phyloP scores from a whole-genome alignment of 1,140 invertebrate species.

The Melanaphis sacchari region DNA sequence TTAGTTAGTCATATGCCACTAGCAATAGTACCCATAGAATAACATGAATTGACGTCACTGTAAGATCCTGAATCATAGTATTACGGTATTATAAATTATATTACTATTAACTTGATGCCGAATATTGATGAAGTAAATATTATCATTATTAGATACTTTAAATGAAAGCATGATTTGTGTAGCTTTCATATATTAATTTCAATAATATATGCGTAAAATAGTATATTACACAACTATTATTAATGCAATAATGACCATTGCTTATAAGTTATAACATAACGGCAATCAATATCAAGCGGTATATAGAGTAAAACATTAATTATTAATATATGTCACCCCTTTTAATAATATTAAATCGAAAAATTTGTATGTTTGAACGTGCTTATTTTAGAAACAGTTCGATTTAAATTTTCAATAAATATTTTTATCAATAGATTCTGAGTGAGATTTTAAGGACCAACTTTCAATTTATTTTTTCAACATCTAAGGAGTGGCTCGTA shows the following conservation, averaged over 20 bases:
- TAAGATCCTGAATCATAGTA: not conserved
- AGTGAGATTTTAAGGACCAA: too few relatives aligned
- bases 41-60: not conserved
- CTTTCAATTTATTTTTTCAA: too few relatives aligned
- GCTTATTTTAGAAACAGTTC: too few relatives aligned
- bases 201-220: not conserved
- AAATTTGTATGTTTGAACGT: too few relatives aligned
- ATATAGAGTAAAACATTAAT: too few relatives aligned
- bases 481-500: too few relatives aligned
- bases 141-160: not conserved
- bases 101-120: not conserved
- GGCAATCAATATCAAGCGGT: not conserved
- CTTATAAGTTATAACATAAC: not conserved
- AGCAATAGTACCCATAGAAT: too few relatives aligned
- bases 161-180: not conserved
- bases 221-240: not conserved
- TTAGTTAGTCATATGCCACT: not conserved
- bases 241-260: not conserved
- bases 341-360: too few relatives aligned
- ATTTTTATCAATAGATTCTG: too few relatives aligned
- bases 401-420: too few relatives aligned
- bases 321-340: too few relatives aligned
- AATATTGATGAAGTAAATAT: not conserved
- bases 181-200: not conserved
- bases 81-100: not conserved